Evolutionary conservation across 2,888 invertebrate species (phyloP).

Genomic region (Embidobia sp.): DNA sequence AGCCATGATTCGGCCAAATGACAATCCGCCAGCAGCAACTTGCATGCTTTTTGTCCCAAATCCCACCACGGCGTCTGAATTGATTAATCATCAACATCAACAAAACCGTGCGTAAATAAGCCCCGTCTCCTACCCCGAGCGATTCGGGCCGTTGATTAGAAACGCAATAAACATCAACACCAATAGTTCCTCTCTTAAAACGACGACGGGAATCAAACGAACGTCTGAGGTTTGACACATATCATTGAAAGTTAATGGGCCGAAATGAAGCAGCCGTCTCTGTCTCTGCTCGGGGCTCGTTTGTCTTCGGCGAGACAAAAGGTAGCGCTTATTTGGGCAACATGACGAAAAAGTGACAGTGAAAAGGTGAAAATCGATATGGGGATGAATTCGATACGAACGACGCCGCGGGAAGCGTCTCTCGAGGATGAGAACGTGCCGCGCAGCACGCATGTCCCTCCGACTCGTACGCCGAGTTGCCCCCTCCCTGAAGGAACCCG

Average conservation of each 20-base stretch:
- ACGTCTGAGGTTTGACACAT: background rate
- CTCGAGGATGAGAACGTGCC: slow-evolving; percentile 39
- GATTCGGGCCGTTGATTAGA: too few species aligned
- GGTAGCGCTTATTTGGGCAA: slow-evolving; percentile 2
- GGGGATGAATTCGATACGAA: slow-evolving; percentile 47
- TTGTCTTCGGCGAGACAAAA: background rate
- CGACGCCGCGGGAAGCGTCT: slow-evolving; percentile 41
- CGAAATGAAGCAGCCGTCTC: too few species aligned
- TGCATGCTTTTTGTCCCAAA: too few species aligned
- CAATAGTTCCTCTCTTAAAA: background rate
- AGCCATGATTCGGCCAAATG: too few species aligned
- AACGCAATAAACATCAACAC: slow-evolving; percentile 16
- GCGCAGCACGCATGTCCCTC: slow-evolving; percentile 51
- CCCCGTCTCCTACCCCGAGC: too few species aligned
- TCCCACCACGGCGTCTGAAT: too few species aligned
- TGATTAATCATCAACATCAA: too few species aligned
- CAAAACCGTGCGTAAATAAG: too few species aligned
- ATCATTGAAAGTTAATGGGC: background rate
- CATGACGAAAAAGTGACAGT: slow-evolving; percentile 52
- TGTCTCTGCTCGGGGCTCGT: too few species aligned
- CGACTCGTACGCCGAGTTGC: slow-evolving; percentile 28
- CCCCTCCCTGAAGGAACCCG: slow-evolving; percentile 1
- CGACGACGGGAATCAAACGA: slow-evolving; percentile 18
- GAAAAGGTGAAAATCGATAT: slow-evolving; percentile 61
- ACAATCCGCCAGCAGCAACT: too few species aligned